These are phyloP conservation scores for Polydrusus tereticollis DNA, from an alignment of 2,888 invertebrate genomes.

Conservation along the genomic window DNA sequence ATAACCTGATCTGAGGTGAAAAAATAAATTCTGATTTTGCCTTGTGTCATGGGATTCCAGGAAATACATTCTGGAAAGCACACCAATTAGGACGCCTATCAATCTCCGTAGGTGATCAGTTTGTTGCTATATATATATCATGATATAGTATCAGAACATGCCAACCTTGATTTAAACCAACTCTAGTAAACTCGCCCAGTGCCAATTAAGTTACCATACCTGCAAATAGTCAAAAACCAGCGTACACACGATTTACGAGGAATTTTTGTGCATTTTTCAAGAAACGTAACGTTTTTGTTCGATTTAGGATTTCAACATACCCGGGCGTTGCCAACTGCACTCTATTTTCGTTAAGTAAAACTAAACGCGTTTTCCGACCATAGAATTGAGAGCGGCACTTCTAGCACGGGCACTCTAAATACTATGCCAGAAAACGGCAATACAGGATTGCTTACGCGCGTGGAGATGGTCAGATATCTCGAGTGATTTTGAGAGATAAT, in stretches of 20 bases:
- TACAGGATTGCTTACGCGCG: background rate
- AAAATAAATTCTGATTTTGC: too few relatives aligned
- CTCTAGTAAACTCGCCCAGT: too few relatives aligned
- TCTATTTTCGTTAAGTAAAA: conserved; percentile 20
- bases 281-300: conserved; percentile 39
- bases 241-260: conserved; percentile 36
- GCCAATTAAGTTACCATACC: conserved; percentile 2
- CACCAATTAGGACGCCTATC: too few relatives aligned
- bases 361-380: conserved; percentile 11
- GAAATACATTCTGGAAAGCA: too few relatives aligned
- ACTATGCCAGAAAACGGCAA: conserved; percentile 7
- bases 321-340: conserved; percentile 42
- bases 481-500: too few relatives aligned
- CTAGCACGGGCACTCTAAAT: background rate
- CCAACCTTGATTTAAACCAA: too few relatives aligned
- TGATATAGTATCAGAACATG: too few relatives aligned
- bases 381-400: background rate
- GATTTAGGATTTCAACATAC: conserved; percentile 32
- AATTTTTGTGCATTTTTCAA: conserved; percentile 44
- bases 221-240: background rate
- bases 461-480: background rate
- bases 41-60: too few relatives aligned
- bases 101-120: too few relatives aligned
- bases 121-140: too few relatives aligned
- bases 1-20: too few relatives aligned